phyloP scores from a whole-genome alignment of 2,113 vertebrate species.

The Dendropsophus ebraccatus region DNA sequence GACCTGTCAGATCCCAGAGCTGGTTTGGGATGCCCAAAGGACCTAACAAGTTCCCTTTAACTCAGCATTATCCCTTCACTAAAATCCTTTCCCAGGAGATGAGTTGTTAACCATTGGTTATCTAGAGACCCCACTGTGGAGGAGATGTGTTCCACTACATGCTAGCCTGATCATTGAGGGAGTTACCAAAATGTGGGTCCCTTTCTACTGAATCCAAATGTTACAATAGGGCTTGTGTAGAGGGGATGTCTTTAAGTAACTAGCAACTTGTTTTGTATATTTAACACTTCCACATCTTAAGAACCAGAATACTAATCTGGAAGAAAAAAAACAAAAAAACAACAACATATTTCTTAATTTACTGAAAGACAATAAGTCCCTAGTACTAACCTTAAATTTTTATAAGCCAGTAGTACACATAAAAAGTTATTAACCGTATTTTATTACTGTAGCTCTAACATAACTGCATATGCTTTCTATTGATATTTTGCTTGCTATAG shows the following conservation, averaged over 20 bases:
- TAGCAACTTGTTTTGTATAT: no score
- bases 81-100: no score
- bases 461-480: neutral
- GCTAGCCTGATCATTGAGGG: no score
- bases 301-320: neutral
- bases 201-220: neutral
- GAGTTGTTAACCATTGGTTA: no score
- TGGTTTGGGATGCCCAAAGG: no score
- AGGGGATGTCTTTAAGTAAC: no score
- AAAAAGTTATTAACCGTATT: neutral
- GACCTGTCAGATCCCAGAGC: no score
- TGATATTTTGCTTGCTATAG: neutral
- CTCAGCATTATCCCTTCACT: no score
- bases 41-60: no score
- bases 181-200: no score
- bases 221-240: neutral
- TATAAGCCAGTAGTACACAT: neutral
- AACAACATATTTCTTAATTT: slow-evolving; percentile 12
- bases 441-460: neutral
- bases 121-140: no score
- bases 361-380: neutral
- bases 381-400: neutral
- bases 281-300: neutral
- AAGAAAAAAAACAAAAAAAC: neutral
- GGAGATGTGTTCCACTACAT: no score